These are phyloP conservation scores for Spea multiplicata DNA, from an alignment of 2,113 vertebrate genomes.

Conservation along the genomic window DNA sequence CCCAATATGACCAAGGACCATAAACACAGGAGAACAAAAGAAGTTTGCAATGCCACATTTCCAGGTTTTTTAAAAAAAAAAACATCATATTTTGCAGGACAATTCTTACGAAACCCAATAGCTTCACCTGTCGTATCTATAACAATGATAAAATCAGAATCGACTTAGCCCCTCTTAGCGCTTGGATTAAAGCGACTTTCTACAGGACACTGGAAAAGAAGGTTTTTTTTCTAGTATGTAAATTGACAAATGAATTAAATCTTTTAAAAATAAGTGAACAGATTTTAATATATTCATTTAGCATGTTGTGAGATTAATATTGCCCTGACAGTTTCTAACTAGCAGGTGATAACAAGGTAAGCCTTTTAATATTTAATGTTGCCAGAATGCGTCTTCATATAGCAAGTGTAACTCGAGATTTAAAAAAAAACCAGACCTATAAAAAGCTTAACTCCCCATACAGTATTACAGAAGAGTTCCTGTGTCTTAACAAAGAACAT, in stretches of 20 bases:
- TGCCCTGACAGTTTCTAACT: slow-evolving; percentile 38
- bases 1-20: too few relatives aligned
- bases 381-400: slow-evolving; percentile 43
- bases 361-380: slow-evolving; percentile 63
- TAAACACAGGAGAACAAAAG: too few relatives aligned
- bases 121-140: too few relatives aligned
- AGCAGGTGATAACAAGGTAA: slow-evolving; percentile 61
- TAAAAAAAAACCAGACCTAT: slow-evolving; percentile 47
- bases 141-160: too few relatives aligned
- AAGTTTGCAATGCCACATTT: too few relatives aligned
- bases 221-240: too few relatives aligned
- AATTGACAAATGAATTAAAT: neutral
- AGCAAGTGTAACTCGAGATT: slow-evolving; percentile 57
- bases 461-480: slow-evolving; percentile 12
- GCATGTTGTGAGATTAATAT: neutral
- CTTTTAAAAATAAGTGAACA: neutral
- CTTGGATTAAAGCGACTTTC: too few relatives aligned
- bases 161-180: too few relatives aligned
- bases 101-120: too few relatives aligned
- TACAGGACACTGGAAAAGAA: too few relatives aligned
- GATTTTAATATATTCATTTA: neutral
- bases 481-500: slow-evolving; percentile 26
- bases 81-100: too few relatives aligned
- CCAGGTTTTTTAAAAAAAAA: too few relatives aligned
- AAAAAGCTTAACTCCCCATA: slow-evolving; percentile 41